Conservation (phyloP, 2,113 vertebrate genomes). For the Galemys pyrenaicus region DNA sequence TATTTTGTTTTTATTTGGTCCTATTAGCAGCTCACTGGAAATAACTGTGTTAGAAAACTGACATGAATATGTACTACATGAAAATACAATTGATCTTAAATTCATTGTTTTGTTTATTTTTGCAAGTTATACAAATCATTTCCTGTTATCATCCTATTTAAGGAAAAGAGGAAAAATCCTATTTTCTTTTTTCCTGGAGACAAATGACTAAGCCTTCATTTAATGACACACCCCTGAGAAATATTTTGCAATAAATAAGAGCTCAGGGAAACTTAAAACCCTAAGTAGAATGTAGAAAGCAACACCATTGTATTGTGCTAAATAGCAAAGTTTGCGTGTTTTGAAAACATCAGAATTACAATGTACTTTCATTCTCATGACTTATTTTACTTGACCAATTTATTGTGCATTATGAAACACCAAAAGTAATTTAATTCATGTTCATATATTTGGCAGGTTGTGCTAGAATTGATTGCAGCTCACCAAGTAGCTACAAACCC, state of each 20-base stretch:
- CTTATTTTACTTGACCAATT: background rate
- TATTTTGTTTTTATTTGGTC: background rate
- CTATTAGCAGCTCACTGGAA: background rate
- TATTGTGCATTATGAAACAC: background rate
- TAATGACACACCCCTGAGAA: conserved; percentile 30
- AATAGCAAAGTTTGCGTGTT: background rate
- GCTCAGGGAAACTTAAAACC: background rate
- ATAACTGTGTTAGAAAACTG: background rate
- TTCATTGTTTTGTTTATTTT: conserved; percentile 22
- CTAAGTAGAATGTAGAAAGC: conserved; percentile 7
- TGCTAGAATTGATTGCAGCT: background rate
- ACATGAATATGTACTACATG: background rate
- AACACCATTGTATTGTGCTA: background rate
- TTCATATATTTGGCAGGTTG: background rate
- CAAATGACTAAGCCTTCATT: background rate
- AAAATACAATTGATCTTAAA: conserved; percentile 13
- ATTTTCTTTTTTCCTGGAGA: background rate
- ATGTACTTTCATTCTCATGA: background rate
- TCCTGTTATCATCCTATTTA: conserved; percentile 27
- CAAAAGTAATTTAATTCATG: background rate
- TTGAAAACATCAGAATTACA: background rate
- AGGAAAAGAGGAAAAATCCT: conserved; percentile 7
- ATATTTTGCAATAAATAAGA: conserved; percentile 15
- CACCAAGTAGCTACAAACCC: background rate
- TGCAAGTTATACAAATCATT: conserved; percentile 40